These are phyloP conservation scores for Scylla paramamosain DNA, from an alignment of 1,140 invertebrate genomes.

Conservation along the genomic window DNA sequence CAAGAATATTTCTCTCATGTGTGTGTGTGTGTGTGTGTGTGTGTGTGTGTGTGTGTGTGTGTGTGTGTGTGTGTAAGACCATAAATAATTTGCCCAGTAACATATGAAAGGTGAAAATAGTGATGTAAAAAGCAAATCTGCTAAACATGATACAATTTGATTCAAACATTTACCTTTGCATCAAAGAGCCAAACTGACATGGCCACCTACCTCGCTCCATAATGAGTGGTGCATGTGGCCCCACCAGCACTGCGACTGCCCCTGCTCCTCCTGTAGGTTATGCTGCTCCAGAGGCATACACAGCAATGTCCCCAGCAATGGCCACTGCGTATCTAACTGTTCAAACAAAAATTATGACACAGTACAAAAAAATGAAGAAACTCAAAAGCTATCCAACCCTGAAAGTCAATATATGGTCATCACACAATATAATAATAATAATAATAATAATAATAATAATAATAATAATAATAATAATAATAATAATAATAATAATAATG, in stretches of 20 bases:
- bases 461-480: not conserved
- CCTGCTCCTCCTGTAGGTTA: conserved; percentile 98
- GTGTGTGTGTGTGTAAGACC: no score
- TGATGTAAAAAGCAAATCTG: no score
- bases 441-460: no score
- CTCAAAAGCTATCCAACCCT: not conserved
- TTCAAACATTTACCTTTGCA: no score
- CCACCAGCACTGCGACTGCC: conserved; percentile 97
- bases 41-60: no score
- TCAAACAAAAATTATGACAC: conserved; percentile 36
- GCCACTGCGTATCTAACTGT: conserved; percentile 91
- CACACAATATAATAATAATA: not conserved
- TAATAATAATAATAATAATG: no score
- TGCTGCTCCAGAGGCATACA: conserved; percentile 95
- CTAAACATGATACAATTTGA: no score
- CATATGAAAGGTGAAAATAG: no score
- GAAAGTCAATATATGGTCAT: not conserved
- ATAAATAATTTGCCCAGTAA: no score
- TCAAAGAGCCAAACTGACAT: no score
- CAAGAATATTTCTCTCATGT: no score
- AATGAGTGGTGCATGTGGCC: conserved; percentile 94
- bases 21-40: no score
- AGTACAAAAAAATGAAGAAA: not conserved
- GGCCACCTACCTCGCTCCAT: conserved; percentile 87
- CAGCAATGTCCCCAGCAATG: conserved; percentile 96